phyloP scores from a whole-genome alignment of 2,113 vertebrate genomes.

The Rostratula benghalensis region DNA sequence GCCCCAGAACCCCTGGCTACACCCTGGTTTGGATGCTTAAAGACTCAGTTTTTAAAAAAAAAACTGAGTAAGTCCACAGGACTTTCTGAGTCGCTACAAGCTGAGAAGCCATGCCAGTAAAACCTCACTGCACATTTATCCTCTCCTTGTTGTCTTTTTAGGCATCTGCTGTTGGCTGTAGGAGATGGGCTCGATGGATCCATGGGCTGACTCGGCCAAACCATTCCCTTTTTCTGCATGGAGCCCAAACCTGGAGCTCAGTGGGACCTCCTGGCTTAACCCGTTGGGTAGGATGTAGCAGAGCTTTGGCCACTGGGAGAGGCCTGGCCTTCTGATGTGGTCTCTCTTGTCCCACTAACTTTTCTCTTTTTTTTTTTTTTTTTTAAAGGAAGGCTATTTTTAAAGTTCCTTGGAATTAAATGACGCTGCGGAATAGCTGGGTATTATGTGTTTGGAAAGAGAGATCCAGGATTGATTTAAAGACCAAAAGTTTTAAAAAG shows the following conservation, averaged over 20 bases:
- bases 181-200: neutral
- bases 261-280: neutral
- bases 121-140: neutral
- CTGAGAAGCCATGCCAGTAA: neutral
- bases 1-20: neutral
- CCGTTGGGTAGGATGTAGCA: neutral
- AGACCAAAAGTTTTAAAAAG: slow-evolving; percentile 28
- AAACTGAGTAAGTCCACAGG: neutral
- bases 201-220: neutral
- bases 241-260: neutral
- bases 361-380: neutral
- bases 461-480: slow-evolving; percentile 41
- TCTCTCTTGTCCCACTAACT: neutral
- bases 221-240: neutral
- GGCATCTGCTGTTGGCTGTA: neutral
- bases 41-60: neutral
- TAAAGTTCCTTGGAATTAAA: neutral
- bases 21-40: neutral
- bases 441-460: slow-evolving; percentile 29
- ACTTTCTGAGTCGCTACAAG: neutral
- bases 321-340: neutral
- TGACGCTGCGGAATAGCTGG: neutral
- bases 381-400: neutral
- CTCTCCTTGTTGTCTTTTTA: neutral
- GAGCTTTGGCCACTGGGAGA: neutral